phyloP scores from a whole-genome alignment of 37 sponge, comb jelly and placozoan genomes.

The Aplysina aerophoba region DNA sequence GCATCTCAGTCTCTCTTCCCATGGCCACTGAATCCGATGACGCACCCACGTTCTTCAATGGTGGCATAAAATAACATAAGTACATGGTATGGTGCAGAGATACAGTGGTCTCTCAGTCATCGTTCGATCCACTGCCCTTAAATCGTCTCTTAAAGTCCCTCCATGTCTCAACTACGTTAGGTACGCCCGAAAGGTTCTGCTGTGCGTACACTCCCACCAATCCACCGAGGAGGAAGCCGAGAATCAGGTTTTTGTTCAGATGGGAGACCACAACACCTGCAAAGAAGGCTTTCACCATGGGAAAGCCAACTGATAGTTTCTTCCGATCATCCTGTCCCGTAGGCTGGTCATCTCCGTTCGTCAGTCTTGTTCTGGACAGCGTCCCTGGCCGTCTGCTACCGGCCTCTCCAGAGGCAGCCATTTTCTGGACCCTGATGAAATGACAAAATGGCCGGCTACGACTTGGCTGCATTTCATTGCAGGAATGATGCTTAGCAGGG shows the following conservation, averaged over 20 bases:
- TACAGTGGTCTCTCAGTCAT: too few species aligned
- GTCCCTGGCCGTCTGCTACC: too few species aligned
- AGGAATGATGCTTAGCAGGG: background rate
- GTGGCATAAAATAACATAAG: too few species aligned
- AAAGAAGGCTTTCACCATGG: constrained; percentile 63
- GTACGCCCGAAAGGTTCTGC: constrained; percentile 53
- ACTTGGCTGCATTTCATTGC: too few species aligned
- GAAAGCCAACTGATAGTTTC: constrained; percentile 46
- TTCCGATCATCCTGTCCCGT: background rate
- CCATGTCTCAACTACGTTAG: constrained; percentile 52
- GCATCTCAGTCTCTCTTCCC: too few species aligned
- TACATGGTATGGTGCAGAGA: too few species aligned
- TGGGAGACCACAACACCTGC: constrained; percentile 65
- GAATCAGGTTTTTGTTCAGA: constrained; percentile 56
- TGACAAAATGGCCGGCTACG: too few species aligned
- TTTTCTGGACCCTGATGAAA: background rate
- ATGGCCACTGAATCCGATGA: too few species aligned
- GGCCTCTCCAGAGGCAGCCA: background rate
- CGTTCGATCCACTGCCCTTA: background rate
- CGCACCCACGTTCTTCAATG: too few species aligned
- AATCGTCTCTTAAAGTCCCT: constrained; percentile 40
- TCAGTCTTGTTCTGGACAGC: constrained; percentile 58
- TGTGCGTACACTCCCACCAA: constrained; percentile 59
- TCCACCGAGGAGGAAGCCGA: constrained; percentile 61
- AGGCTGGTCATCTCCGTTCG: constrained; percentile 52